phyloP scores from a whole-genome alignment of 1,140 invertebrate species.

The Potamilus streckersoni region DNA sequence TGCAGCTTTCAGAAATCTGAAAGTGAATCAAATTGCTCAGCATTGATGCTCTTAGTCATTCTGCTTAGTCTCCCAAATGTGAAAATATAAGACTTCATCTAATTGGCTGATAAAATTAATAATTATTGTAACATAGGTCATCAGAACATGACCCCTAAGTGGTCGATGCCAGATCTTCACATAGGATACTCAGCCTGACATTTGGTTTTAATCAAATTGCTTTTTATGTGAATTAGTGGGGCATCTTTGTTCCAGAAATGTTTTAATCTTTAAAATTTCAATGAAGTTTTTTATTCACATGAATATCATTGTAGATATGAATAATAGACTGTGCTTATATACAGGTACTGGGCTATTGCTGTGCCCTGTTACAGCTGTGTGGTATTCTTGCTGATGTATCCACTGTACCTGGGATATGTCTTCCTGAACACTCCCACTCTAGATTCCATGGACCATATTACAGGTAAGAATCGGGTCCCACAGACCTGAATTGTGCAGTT shows the following conservation, averaged over 20 bases:
- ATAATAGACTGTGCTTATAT: not conserved
- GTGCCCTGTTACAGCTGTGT: conserved; percentile 29
- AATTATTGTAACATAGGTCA: no score
- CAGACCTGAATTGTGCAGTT: no score
- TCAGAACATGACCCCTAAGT: no score
- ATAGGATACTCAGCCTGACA: no score
- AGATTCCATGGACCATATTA: conserved; percentile 18
- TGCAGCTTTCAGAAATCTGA: no score
- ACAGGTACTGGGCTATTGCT: conserved; percentile 30
- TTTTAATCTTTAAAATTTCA: not conserved
- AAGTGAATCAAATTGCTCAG: no score
- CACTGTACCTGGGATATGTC: conserved; percentile 27
- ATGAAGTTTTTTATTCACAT: not conserved
- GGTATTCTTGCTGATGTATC: conserved; percentile 19
- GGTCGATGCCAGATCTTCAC: no score
- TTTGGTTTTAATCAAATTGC: not conserved
- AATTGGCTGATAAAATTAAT: no score
- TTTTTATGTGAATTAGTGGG: not conserved
- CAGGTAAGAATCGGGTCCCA: not conserved
- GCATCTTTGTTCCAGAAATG: not conserved
- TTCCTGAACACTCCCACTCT: conserved; percentile 15
- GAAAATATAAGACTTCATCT: no score
- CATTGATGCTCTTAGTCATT: no score
- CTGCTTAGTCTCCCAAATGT: no score
- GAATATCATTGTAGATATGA: not conserved